Evolutionary conservation across 2,113 vertebrate species (phyloP), one percentile per base, ranked within the genome.

Genomic region (Aegotheles bennettii): DNA sequence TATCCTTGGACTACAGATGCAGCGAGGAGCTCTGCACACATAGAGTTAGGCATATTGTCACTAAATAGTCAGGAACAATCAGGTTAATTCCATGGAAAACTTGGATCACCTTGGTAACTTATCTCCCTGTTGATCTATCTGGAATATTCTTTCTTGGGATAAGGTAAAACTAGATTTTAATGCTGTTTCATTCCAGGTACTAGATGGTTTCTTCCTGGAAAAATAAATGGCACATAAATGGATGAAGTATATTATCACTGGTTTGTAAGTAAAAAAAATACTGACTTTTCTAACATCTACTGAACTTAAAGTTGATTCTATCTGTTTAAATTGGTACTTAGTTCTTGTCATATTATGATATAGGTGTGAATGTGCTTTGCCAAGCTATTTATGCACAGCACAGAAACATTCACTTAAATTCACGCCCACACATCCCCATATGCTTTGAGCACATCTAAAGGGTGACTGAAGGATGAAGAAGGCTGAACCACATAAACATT

Each of bases 271-370:
- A 65, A 20, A 16, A 57, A 80, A 84, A 80, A 47, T 26, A 54
- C 5, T 70, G 82, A 74, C 38, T 95, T 95, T 82, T 59, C 57
- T 57, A 81, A 33, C 48, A 63, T 94, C 85, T 88, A 47, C 79
- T 83, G 70, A 92, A 87, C 63, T 91, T 88, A 40, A 89, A 91
- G 56, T 61, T 88, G 76, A 43, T 80, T 96, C 48, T 92, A 33
- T 68, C 94, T 16, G 29, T 87, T 94, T 33, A 70, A 96, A 84
- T 71, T 45, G 56, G 87, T 91, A 93, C 73, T 75, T 77, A 77
- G 64, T 84, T 69, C 59, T 92, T 96, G 89, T 96, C 92, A 94
- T 56, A 94, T 75, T 90, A 63, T 93, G 87, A 92, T 95, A 92
- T 94, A 95, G 94, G 91, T 95, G 95, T 83, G 91, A 94, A 93